phyloP scores from a whole-genome alignment of 2,888 invertebrate species.

The Heliconius aoede region DNA sequence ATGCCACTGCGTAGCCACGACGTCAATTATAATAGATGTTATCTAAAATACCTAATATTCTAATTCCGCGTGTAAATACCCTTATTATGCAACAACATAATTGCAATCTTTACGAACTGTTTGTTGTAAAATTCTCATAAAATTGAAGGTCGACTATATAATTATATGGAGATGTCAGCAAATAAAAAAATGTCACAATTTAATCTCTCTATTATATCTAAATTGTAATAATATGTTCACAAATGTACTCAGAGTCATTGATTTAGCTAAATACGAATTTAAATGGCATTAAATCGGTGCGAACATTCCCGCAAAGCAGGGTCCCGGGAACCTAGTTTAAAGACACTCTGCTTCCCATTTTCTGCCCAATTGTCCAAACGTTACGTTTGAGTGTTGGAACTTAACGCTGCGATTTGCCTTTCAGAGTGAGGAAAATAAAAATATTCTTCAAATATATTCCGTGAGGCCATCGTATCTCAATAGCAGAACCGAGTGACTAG shows the following conservation, averaged over 20 bases:
- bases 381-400: no score
- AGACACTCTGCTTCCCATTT: no score
- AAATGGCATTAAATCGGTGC: no score
- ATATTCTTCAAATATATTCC: no score
- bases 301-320: no score
- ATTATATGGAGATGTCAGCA: not conserved
- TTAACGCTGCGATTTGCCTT: no score
- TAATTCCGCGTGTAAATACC: not conserved
- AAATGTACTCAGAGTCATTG: not conserved
- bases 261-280: not conserved
- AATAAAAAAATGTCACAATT: not conserved
- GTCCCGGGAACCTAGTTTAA: no score
- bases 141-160: constrained; percentile 8
- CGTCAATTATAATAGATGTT: not conserved
- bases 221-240: not conserved
- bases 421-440: no score
- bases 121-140: constrained; percentile 12
- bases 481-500: no score
- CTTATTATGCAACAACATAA: constrained; percentile 9
- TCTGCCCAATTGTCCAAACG: no score
- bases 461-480: no score
- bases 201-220: not conserved
- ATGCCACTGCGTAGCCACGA: no score
- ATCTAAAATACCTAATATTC: not conserved
- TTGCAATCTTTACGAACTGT: constrained; percentile 11